Conservation (phyloP, 2,113 vertebrate genomes). For the Casuarius casuarius region DNA sequence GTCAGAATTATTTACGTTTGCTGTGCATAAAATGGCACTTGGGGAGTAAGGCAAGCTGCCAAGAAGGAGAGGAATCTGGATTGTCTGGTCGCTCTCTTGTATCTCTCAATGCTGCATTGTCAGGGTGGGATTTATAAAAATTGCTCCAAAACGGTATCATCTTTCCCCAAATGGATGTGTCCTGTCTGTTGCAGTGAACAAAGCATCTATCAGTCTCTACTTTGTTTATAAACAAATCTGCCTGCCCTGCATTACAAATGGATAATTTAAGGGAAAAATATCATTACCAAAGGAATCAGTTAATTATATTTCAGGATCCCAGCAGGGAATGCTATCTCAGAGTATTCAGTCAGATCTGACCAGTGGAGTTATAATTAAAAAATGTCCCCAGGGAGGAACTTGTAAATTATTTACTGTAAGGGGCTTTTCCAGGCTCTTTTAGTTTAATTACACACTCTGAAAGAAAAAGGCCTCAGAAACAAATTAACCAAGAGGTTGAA, state of each 20-base stretch:
- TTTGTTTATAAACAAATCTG: constrained; percentile 70
- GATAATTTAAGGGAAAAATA: constrained; percentile 46
- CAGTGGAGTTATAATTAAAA: constrained; percentile 63
- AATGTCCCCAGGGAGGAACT: constrained; percentile 57
- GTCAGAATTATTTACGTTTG: constrained; percentile 25
- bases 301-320: constrained; percentile 58
- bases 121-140: constrained; percentile 52
- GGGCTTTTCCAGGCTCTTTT: constrained; percentile 61
- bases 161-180: constrained; percentile 40
- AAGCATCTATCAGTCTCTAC: constrained; percentile 24
- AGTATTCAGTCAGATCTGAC: constrained; percentile 60
- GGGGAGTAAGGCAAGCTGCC: constrained; percentile 1
- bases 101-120: constrained; percentile 45
- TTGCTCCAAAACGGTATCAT: constrained; percentile 47
- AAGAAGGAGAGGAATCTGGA: background rate
- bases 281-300: constrained; percentile 49
- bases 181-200: constrained; percentile 22
- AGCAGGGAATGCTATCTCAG: constrained; percentile 44
- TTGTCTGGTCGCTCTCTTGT: background rate
- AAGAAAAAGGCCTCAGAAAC: background rate
- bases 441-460: constrained; percentile 45
- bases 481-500: constrained; percentile 18
- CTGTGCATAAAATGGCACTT: constrained; percentile 24
- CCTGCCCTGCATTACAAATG: constrained; percentile 27
- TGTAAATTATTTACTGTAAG: constrained; percentile 70